phyloP scores from a whole-genome alignment of 2,888 invertebrate species.

The Dusona sp. region DNA sequence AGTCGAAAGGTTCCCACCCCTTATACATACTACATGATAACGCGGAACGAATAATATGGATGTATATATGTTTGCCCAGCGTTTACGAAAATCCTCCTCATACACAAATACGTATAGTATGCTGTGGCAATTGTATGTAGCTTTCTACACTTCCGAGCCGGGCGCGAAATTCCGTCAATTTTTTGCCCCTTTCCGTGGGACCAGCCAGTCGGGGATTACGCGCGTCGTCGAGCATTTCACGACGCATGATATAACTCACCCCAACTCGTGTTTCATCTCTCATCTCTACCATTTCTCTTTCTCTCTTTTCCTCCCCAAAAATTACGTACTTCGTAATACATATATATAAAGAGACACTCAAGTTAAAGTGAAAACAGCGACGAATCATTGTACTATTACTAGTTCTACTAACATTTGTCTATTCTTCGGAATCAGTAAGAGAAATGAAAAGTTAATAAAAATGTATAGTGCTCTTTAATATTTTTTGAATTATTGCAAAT shows the following conservation, averaged over 20 bases:
- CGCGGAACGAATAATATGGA: constrained; percentile 24
- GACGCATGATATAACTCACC: constrained; percentile 38
- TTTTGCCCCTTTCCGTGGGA: constrained; percentile 56
- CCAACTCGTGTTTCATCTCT: constrained; percentile 36
- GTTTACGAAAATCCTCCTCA: constrained; percentile 28
- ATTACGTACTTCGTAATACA: not conserved
- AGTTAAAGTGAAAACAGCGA: not conserved
- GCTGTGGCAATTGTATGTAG: constrained; percentile 26
- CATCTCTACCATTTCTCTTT: constrained; percentile 40
- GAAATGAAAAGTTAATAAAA: not conserved
- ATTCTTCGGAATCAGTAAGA: not conserved
- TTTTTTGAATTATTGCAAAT: not conserved
- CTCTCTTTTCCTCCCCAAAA: constrained; percentile 29
- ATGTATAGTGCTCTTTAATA: not conserved
- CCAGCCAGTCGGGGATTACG: constrained; percentile 63
- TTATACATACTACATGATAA: constrained; percentile 40
- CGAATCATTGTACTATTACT: not conserved
- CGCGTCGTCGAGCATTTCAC: constrained; percentile 58
- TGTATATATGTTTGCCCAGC: constrained; percentile 40
- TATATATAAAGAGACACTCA: not conserved
- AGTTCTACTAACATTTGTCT: not conserved
- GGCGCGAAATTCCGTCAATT: constrained; percentile 48
- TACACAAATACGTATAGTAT: not conserved
- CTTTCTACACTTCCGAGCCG: constrained; percentile 47
- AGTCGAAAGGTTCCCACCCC: constrained; percentile 40